phyloP scores from a whole-genome alignment of 2,797 vertebrate genomes.

The Protosalanx chinensis region DNA sequence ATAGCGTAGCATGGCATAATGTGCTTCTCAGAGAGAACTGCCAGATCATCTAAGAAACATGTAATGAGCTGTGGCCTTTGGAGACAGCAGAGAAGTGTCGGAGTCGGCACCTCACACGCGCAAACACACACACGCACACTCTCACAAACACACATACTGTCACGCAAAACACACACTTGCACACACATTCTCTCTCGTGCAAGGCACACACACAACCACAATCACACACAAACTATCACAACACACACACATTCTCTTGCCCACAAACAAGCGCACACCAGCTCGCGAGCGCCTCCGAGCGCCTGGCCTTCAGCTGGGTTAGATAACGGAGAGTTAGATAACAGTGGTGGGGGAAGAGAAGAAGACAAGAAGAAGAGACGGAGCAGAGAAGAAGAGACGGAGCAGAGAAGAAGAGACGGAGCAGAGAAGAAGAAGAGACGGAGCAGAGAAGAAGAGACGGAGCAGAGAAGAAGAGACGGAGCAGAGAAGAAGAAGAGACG shows the following conservation, averaged over 20 bases:
- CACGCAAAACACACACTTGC: neutral
- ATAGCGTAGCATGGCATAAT: neutral
- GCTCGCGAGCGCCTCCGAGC: constrained; percentile 35
- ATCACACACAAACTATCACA: neutral
- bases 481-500: too few species aligned
- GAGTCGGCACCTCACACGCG: constrained; percentile 26
- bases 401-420: too few species aligned
- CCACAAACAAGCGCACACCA: constrained; percentile 20
- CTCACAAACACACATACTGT: neutral
- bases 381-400: neutral
- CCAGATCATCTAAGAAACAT: constrained; percentile 46
- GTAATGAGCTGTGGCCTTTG: constrained; percentile 44
- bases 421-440: neutral
- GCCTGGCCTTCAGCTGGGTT: constrained; percentile 48
- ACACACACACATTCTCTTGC: neutral
- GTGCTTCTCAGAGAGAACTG: constrained; percentile 32
- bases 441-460: too few species aligned
- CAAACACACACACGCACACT: neutral
- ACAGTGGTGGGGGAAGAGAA: constrained; percentile 13
- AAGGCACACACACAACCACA: neutral
- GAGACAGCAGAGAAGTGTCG: constrained; percentile 40
- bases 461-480: too few species aligned
- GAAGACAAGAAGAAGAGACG: constrained; percentile 15
- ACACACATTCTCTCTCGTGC: neutral
- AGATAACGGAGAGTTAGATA: constrained; percentile 59